These are phyloP conservation scores for Phataginus tetradactyla DNA, from an alignment of 2,797 vertebrate species.

Conservation along the genomic window DNA sequence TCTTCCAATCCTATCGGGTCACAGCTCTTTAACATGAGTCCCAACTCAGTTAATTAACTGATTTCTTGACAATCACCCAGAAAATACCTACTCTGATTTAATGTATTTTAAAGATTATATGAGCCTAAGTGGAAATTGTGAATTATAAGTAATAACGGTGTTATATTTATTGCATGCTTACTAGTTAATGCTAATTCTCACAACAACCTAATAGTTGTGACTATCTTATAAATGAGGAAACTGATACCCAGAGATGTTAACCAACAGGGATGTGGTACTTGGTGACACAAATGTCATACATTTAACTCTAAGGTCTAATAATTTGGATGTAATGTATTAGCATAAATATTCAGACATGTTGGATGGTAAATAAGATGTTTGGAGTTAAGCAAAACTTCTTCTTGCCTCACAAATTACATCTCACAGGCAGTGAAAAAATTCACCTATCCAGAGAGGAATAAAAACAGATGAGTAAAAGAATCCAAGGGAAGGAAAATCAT, in stretches of 20 bases:
- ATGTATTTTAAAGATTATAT: neutral
- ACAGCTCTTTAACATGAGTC: neutral
- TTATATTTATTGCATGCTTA: neutral
- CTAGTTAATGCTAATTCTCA: neutral
- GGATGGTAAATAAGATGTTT: neutral
- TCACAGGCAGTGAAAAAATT: neutral
- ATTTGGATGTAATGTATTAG: neutral
- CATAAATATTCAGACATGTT: neutral
- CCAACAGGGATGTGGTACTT: neutral
- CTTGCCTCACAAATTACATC: neutral
- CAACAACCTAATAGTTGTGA: neutral
- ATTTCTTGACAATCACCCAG: neutral
- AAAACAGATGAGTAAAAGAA: neutral
- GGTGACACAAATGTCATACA: neutral
- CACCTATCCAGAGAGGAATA: neutral
- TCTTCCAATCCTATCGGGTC: neutral
- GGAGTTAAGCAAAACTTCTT: neutral
- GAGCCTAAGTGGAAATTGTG: neutral
- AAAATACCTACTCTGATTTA: neutral
- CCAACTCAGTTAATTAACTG: neutral
- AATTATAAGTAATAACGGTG: neutral
- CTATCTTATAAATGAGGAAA: neutral
- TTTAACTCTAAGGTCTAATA: neutral
- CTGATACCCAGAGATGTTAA: neutral
- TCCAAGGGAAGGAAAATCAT: neutral